Base-by-base conservation (phyloP, 2,888 invertebrate genomes). In the Andrena chrysosceles region DNA sequence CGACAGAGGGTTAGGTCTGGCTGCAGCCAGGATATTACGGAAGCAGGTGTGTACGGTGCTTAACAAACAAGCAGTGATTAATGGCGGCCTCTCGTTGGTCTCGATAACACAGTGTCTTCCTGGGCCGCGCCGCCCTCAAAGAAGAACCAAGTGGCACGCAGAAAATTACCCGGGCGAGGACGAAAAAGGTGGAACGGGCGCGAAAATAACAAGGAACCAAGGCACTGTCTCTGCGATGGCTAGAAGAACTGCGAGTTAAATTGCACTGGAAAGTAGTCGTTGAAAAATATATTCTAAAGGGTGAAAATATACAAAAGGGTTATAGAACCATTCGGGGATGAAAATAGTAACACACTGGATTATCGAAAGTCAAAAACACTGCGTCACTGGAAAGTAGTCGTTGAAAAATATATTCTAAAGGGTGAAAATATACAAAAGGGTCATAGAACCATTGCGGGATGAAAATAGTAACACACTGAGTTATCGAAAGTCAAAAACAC, bases 41-140 rank as follows among this genome's bases (percentile, higher is more conserved):
- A 91, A 90, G 91, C 92, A 92, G 91, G 92, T 92, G 91, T 91
- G 91, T 91, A 89, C 91, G 90, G 88, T 90, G 90, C 91, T 93
- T 92, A 92, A 93, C 93, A 93, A 93, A 93, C 93, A 92, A 91
- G 91, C 89, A 90, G 91, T 93, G 93, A 93, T 93, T 93, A 93
- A 93, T 93, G 90, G 91, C 85, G 88, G 72, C 62, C 85, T 78
- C 90, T 90, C 86, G 90, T 90, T 89, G 89, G 89, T 89, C 84
- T 86, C 89, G 92, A 92, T 92, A 93, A 91, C 91, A 89, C 90
- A 84, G 85, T 85, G 89, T 89, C 89, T 89, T 88, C 85, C 81
- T 82, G 81, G 74, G 49, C 20, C 67, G 85, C 87, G 85, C 87
- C 91, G 89, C 89, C 89, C 88, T 90, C 90, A 85, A 90, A 91